phyloP scores from a whole-genome alignment of 64 coral and sea anemone genomes.

The Porites australiensis region DNA sequence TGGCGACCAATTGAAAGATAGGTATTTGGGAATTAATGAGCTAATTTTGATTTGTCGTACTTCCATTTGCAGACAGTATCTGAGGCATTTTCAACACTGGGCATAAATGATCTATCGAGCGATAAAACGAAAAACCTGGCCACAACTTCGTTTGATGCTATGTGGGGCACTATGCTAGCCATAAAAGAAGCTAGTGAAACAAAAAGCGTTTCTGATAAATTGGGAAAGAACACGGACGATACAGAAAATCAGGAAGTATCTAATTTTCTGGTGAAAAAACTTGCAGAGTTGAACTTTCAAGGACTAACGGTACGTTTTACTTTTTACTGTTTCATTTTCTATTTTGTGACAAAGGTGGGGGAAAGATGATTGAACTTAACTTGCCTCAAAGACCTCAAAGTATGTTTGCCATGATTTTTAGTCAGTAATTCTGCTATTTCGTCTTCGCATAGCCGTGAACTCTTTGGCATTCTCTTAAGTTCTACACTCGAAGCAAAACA shows the following conservation, averaged over 20 bases:
- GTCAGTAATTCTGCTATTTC: too few species aligned
- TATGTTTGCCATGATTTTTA: too few species aligned
- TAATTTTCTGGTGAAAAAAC: neutral
- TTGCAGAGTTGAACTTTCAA: slow-evolving; percentile 18
- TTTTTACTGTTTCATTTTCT: neutral
- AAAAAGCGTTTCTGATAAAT: neutral
- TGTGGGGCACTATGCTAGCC: slow-evolving; percentile 40
- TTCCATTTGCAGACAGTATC: neutral
- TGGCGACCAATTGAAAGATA: too few species aligned
- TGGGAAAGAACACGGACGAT: neutral
- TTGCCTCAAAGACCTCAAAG: too few species aligned
- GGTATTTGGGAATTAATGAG: neutral
- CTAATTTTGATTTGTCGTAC: neutral
- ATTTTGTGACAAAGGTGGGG: too few species aligned
- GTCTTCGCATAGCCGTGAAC: too few species aligned
- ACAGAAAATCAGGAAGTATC: neutral
- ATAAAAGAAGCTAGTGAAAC: slow-evolving; percentile 11
- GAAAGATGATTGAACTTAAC: too few species aligned
- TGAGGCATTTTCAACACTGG: neutral
- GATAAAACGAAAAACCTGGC: neutral
- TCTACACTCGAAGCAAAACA: too few species aligned
- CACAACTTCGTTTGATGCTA: slow-evolving; percentile 6
- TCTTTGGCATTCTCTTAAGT: too few species aligned
- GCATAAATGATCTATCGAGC: neutral
- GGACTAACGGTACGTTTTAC: slow-evolving; percentile 27